These are phyloP conservation scores for Sarcophaga caerulescens DNA, from an alignment of 2,888 invertebrate genomes.

Conservation along the genomic window DNA sequence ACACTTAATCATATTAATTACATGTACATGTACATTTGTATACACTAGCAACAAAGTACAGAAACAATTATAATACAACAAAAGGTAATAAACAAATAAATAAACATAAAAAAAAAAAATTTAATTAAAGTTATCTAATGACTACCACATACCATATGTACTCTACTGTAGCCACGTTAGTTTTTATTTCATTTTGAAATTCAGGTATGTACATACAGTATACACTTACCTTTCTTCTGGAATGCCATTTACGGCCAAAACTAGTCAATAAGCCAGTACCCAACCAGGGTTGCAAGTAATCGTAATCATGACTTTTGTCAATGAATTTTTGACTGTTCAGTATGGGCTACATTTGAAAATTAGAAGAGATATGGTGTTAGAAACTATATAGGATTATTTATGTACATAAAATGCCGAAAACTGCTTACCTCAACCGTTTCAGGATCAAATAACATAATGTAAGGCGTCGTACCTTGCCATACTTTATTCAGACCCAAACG, in stretches of 20 bases:
- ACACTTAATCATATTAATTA: constrained; percentile 25
- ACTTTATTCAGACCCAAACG: constrained; percentile 82
- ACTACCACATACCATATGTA: too few relatives aligned
- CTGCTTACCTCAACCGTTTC: constrained; percentile 81
- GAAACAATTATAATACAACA: neutral
- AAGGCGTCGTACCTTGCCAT: constrained; percentile 82
- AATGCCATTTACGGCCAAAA: constrained; percentile 84
- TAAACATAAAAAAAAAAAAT: neutral
- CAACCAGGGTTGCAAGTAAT: constrained; percentile 83
- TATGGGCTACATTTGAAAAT: constrained; percentile 80
- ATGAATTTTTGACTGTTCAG: constrained; percentile 83
- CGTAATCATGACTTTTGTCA: constrained; percentile 84
- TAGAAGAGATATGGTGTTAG: constrained; percentile 1
- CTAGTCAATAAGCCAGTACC: constrained; percentile 83
- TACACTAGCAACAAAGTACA: neutral
- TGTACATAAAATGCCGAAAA: neutral
- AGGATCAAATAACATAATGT: constrained; percentile 82
- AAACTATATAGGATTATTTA: neutral
- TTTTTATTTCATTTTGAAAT: neutral
- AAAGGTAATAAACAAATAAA: neutral
- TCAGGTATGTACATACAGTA: too few relatives aligned
- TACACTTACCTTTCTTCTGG: constrained; percentile 82
- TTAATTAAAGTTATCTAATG: neutral
- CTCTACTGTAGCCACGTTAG: too few relatives aligned
- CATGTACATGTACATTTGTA: constrained; percentile 13